A percentile compares a stretch with the other conserved stretches of the same genome.
phyloP scores from a whole-genome alignment of 2,113 vertebrate species.

The Malaclemys terrapin region DNA sequence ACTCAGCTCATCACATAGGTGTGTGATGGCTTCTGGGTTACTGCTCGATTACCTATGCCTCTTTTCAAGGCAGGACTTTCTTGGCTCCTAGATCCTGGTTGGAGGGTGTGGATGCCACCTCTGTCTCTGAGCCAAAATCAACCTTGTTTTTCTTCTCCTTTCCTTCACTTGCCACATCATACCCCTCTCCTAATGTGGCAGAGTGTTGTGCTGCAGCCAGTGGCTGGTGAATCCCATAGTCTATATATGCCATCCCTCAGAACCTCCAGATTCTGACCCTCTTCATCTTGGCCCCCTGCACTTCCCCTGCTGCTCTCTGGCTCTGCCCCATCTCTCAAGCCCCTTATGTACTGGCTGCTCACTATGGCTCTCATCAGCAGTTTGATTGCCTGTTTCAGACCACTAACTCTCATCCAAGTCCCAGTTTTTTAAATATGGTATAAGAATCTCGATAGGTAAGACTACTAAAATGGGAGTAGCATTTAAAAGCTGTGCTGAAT shows the following conservation, averaged over 20 bases:
- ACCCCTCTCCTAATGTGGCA: background rate
- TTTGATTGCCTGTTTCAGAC: background rate
- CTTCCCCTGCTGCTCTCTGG: background rate
- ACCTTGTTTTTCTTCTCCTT: background rate
- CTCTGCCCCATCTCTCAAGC: background rate
- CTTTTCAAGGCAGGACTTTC: background rate
- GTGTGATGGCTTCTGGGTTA: background rate
- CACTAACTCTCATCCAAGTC: background rate
- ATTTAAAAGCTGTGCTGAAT: background rate
- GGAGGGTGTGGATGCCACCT: background rate
- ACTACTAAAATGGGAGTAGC: background rate
- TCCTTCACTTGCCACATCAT: background rate
- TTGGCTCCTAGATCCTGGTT: background rate
- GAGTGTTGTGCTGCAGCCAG: background rate
- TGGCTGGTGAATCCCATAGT: background rate
- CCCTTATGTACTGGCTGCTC: background rate
- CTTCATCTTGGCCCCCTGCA: background rate
- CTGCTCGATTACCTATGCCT: background rate
- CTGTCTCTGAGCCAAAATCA: background rate
- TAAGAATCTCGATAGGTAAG: background rate
- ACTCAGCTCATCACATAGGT: background rate
- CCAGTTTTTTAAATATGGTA: fast-evolving
- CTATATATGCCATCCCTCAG: background rate
- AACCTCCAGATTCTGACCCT: fast-evolving
- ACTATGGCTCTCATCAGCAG: background rate